Base-by-base conservation (phyloP, 2,113 vertebrate genomes). In the Zosterops lateralis region DNA sequence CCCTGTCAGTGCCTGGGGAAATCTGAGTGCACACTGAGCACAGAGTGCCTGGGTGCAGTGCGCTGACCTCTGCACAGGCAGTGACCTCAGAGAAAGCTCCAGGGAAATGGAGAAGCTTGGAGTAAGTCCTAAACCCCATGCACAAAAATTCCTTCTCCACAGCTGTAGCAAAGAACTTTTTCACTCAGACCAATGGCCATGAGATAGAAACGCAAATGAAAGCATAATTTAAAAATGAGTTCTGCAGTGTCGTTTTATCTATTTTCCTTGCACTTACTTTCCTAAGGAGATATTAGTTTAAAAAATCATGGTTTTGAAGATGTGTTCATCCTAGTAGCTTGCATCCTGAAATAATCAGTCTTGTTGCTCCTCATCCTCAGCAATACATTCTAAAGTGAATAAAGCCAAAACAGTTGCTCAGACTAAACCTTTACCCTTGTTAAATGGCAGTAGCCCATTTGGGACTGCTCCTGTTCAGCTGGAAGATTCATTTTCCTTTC, bases 311-410 rank as follows among this genome's bases (percentile, higher is more conserved):
- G 19, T 17, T 86, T 86, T 74, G 32, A 87, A 82, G 72, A 48
- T 40, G 20, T 18, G 14, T 34, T 91, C 9, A 1, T 47, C 58
- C 50, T 25, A 45, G 67, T 68, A 68, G 50, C 25, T 84, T 77
- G 22, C 54, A 34, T 68, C 60, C 54, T 76, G 77, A 93, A 91
- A 82, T 79, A 91, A 72, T 92, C 64, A 64, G 44, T 89, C 42
- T 68, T 79, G 50, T 93, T 79, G 45, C 71, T 87, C 66, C 64
- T 78, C 77, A 71, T 84, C 48, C 89, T 76, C 45, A 87, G 58
- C 66, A 72, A 29, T 76, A 25, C 73, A 65, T 92, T 66, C 48
- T 79, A 68, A 92, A 84, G 65, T 78, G 90, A 93, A 92, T 71
- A 65, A 87, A 92, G 71, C 48, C 90, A 44, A 62, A 75, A 62